Conservation (phyloP, 2,797 vertebrate species). For the Phrynocephalus forsythii region DNA sequence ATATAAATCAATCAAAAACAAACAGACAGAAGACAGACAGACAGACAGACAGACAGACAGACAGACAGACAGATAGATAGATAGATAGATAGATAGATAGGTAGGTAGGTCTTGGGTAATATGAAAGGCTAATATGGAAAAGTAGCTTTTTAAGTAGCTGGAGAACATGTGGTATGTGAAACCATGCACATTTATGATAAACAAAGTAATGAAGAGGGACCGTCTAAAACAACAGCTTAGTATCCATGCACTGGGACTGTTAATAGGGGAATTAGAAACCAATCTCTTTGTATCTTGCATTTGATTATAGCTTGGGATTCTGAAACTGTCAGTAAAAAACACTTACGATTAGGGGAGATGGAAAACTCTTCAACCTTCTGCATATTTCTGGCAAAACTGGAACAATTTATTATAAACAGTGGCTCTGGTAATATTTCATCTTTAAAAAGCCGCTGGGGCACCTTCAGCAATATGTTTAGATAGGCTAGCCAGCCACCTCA, state of each 20-base stretch:
- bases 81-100: too few relatives aligned
- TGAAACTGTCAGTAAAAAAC: constrained; percentile 25
- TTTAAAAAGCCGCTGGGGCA: constrained; percentile 47
- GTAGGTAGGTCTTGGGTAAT: neutral
- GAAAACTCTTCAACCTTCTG: constrained; percentile 35
- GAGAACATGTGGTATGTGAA: too few relatives aligned
- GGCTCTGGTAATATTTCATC: constrained; percentile 45
- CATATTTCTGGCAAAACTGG: neutral
- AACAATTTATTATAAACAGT: constrained; percentile 43
- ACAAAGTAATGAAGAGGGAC: too few relatives aligned
- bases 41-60: too few relatives aligned
- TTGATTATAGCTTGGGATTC: constrained; percentile 6
- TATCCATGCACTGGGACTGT: neutral
- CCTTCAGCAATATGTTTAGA: constrained; percentile 48
- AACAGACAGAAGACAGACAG: too few relatives aligned
- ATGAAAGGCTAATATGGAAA: neutral
- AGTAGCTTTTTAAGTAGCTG: neutral
- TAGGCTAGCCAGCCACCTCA: constrained; percentile 49
- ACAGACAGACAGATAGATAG: too few relatives aligned
- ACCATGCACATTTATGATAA: too few relatives aligned
- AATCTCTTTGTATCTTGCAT: neutral
- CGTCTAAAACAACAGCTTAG: neutral
- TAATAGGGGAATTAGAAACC: neutral
- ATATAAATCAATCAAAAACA: too few relatives aligned
- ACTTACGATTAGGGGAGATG: constrained; percentile 12